Evolutionary conservation across 2,888 invertebrate genomes (phyloP).

Genomic region (Schizotus pectinicornis): DNA sequence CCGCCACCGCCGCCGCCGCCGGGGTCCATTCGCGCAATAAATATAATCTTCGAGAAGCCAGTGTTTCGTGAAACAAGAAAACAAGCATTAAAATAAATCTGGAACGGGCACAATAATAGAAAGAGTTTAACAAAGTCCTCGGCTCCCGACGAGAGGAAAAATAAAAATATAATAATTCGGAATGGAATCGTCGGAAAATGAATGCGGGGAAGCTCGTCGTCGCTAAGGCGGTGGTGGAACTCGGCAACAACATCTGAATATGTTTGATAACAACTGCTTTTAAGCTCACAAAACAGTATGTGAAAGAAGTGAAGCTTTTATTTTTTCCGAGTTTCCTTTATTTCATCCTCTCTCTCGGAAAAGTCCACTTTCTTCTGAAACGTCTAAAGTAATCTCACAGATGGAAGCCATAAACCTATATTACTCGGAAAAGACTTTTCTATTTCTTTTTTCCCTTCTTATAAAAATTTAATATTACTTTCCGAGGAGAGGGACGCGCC

Average conservation of each 20-base stretch:
- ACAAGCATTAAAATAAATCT: slow-evolving; percentile 45
- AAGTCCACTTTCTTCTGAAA: slow-evolving; percentile 59
- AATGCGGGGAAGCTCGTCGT: slow-evolving; percentile 28
- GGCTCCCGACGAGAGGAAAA: slow-evolving; percentile 42
- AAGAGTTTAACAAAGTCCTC: slow-evolving; percentile 43
- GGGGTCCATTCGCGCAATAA: slow-evolving; percentile 29
- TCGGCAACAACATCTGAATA: slow-evolving; percentile 43
- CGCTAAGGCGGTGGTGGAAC: slow-evolving; percentile 13
- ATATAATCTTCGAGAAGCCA: slow-evolving; percentile 35
- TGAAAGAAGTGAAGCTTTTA: slow-evolving; percentile 51
- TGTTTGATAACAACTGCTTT: slow-evolving; percentile 54
- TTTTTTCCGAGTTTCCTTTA: slow-evolving; percentile 49
- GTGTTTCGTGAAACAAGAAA: slow-evolving; percentile 38
- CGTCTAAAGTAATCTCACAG: slow-evolving; percentile 60
- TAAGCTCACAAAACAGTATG: slow-evolving; percentile 51
- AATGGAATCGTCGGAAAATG: slow-evolving; percentile 55
- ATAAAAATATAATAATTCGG: slow-evolving; percentile 56
- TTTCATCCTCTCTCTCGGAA: slow-evolving; percentile 50
- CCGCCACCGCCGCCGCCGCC: no score
- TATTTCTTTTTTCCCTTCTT: slow-evolving; percentile 59
- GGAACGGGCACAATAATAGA: slow-evolving; percentile 37
- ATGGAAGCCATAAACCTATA: slow-evolving; percentile 61
- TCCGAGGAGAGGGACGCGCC: slow-evolving; percentile 44
- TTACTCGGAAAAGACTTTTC: slow-evolving; percentile 60
- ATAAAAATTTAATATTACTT: slow-evolving; percentile 61